phyloP scores from a whole-genome alignment of 92 coral and sea anemone species.

The Desmophyllum pertusum region DNA sequence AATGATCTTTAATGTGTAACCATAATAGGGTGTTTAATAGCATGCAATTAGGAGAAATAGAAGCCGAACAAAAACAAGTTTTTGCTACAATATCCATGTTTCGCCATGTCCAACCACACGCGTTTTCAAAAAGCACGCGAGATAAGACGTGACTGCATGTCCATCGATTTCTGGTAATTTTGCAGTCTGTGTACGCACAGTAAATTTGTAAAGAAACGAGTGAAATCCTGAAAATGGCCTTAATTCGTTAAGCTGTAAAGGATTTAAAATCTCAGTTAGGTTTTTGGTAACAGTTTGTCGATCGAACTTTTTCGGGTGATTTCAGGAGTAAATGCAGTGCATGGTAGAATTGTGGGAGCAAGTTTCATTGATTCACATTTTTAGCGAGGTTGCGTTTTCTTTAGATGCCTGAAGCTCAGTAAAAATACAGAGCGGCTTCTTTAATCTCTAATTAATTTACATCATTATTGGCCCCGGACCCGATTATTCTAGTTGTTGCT shows the following conservation, averaged over 20 bases:
- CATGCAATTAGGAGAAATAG: background rate
- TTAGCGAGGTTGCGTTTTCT: no score
- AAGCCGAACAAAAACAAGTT: background rate
- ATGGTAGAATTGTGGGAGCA: no score
- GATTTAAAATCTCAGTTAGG: background rate
- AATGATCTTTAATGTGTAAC: background rate
- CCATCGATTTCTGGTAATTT: background rate
- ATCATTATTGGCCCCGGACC: no score
- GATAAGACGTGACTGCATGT: background rate
- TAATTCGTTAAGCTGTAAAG: background rate
- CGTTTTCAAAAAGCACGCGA: background rate
- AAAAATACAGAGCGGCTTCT: no score
- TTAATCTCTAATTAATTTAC: no score
- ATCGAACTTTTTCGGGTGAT: background rate
- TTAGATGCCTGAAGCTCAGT: no score
- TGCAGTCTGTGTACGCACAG: background rate
- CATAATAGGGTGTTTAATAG: background rate
- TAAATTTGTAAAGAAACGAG: no score
- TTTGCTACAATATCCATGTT: background rate
- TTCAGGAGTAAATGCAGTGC: background rate
- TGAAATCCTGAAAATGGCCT: no score
- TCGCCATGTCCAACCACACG: background rate
- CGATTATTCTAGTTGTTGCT: no score
- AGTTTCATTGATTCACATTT: no score
- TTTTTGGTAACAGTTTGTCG: no score